phyloP scores from a whole-genome alignment of 2,113 vertebrate genomes.

The Monopterus albus region DNA sequence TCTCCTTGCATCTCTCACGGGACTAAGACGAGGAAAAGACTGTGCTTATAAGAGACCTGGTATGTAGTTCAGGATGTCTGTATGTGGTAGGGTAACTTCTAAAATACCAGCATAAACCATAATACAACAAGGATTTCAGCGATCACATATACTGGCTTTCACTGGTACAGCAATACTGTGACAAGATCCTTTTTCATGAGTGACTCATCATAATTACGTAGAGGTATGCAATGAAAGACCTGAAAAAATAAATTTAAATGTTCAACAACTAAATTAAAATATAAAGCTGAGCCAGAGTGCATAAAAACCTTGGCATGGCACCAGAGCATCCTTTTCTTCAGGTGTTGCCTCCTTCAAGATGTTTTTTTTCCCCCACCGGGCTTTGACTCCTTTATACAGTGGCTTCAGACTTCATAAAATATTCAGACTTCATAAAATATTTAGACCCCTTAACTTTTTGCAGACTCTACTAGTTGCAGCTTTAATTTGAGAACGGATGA shows the following conservation, averaged over 20 bases:
- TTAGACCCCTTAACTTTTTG: no score
- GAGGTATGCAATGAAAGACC: slow-evolving; percentile 9
- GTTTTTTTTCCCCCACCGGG: not conserved
- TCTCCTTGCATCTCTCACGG: no score
- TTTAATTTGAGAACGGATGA: no score
- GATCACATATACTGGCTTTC: slow-evolving; percentile 3
- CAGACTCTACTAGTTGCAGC: no score
- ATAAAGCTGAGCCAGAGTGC: slow-evolving; percentile 14
- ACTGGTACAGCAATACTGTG: slow-evolving; percentile 48
- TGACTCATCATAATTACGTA: slow-evolving; percentile 1
- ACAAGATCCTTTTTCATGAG: slow-evolving; percentile 8
- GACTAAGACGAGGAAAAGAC: no score
- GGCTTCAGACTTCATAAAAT: no score
- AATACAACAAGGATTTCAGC: slow-evolving; percentile 23
- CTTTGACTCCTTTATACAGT: not conserved
- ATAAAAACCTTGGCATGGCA: slow-evolving; percentile 57
- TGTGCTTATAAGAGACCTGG: no score
- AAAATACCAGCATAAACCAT: slow-evolving; percentile 6
- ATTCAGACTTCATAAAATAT: no score
- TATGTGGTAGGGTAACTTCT: slow-evolving; percentile 7
- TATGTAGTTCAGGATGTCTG: not conserved
- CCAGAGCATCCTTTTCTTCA: slow-evolving; percentile 19
- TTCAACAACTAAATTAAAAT: slow-evolving; percentile 8
- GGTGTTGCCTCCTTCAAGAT: slow-evolving; percentile 1
- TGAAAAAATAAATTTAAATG: slow-evolving; percentile 34